Base-by-base conservation (phyloP, 1,140 invertebrate genomes). In the Zophobas atratus region DNA sequence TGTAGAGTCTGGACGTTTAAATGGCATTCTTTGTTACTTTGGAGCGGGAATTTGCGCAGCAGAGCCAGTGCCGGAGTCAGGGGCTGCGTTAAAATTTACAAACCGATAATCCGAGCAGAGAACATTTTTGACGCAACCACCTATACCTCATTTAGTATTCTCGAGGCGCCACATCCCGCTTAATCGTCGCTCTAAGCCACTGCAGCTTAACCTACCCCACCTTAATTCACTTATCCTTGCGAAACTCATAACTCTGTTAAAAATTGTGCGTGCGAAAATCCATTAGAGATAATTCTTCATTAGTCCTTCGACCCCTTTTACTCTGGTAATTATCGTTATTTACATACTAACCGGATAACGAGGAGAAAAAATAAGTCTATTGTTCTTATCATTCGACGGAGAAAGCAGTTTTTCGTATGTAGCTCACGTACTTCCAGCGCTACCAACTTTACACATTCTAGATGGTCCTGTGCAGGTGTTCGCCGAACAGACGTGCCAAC, bases 391-490 rank as follows among this genome's bases (percentile, higher is more conserved):
- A 38, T 8, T n/a, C n/a, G 39, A 51, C 6, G 6, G 20, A 20
- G 49, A 51, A 51, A 51, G 38, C 38, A 1, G 60, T 60, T 56
- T 57, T 75, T 75, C 53, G 49, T 48, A 75, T 75, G 72, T 75
- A 41, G 34, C 49, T 75, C 72, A 75, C 72, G 72, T 75, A 73
- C 51, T 73, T 73, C 56, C 71, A 56, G 71, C 20, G 20, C 55
- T 73, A 73, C 56, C 53, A 67, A 67, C 60, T 67, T 67, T 67
- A 67, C 60, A 67, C 60, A 67, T 67, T 67, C 60, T 67, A 67
- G 60, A 57, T 55, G 43, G 72, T 75, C 71, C 55, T 41, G 74
- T 79, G 78, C 78, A 79, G 78, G 78, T 76, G 78, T 75, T 75
- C 51, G 39, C 60, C 38, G 39, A 35, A 49, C 71, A 70, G 51